Evolutionary conservation across 2,888 invertebrate species (phyloP), one percentile per base, ranked within the genome.

Genomic region (Drosophila anomalata): DNA sequence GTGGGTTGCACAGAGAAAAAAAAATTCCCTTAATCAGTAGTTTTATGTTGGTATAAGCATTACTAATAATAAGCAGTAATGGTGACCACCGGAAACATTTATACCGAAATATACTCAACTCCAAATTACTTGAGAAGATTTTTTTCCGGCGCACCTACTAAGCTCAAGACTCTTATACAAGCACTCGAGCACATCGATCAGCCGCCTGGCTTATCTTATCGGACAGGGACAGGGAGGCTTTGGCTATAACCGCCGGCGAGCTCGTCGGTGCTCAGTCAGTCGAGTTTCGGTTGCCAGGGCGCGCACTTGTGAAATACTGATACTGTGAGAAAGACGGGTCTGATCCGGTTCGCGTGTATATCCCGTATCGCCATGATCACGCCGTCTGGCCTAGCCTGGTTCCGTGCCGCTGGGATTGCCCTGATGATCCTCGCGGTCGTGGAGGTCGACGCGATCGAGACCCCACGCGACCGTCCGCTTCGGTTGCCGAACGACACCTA

Each of bases 401-500:
- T 20, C 17, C 17, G 42, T 20, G 17, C 11, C 20, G 14, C 42
- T 8, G 42, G 42, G 20, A 3, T 17, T 44, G 20, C 22, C 22
- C 22, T 44, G 22, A 12, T 44, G 22, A 22, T 20, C 44, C 12
- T 22, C 12, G 44, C 8, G 41, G 20, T 11, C 12, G 11, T 6
- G 22, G 2, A 12, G 31, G 51, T 46, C 9, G 31, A 22, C 12
- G 29, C 51, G 8, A 31, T 36, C 3, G 26, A 51, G 11, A 26
- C 57, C 36, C 17, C 51, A 7, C 39, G 39, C 11, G 31, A 29
- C 9, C 65, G 42, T 0, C 73, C 91, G 2, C 78, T 93, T 89
- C 92, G 93, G 26, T 92, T 95, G 60, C 94, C 94, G 0, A 92
- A 92, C 2, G 92, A 93, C 76, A 91, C 94, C 60, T 87, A 87